Evolutionary conservation across 1,140 invertebrate genomes (phyloP).

Genomic region (Drosophila fuyamai): DNA sequence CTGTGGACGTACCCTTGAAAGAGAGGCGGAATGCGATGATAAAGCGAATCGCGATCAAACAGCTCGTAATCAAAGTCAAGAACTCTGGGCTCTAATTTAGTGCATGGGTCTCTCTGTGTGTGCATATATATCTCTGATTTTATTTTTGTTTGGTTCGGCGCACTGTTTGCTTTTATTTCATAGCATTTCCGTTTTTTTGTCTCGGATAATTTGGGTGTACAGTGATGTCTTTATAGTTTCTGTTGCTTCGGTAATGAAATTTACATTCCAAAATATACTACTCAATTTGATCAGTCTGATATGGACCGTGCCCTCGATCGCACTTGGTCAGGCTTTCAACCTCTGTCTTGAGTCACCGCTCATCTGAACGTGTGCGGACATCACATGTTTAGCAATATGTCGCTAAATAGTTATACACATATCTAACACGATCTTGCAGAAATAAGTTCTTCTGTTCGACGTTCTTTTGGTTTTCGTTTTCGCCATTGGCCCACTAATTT

Average conservation of each 20-base stretch:
- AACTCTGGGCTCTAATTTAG: slow-evolving; percentile 65
- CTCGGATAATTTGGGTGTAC: slow-evolving; percentile 44
- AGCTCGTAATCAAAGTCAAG: slow-evolving; percentile 74
- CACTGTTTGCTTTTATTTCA: slow-evolving; percentile 54
- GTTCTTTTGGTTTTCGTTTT: slow-evolving; percentile 47
- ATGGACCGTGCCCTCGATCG: slow-evolving; percentile 19
- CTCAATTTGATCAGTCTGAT: slow-evolving; percentile 1
- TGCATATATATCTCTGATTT: slow-evolving; percentile 21
- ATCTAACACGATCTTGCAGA: slow-evolving; percentile 36
- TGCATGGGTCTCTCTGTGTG: slow-evolving; percentile 32
- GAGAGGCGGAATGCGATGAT: slow-evolving; percentile 54
- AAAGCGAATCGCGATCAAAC: slow-evolving; percentile 42
- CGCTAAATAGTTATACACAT: slow-evolving; percentile 74
- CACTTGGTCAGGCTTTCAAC: slow-evolving; percentile 15
- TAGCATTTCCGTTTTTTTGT: slow-evolving; percentile 67
- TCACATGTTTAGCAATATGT: slow-evolving; percentile 82
- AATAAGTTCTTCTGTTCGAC: slow-evolving; percentile 42
- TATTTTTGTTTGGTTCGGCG: slow-evolving; percentile 30
- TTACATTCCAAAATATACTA: background rate
- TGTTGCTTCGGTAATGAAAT: slow-evolving; percentile 5
- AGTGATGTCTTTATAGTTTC: background rate
- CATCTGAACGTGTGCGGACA: slow-evolving; percentile 36
- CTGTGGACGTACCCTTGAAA: slow-evolving; percentile 27
- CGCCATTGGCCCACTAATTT: slow-evolving; percentile 73
- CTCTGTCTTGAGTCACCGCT: slow-evolving; percentile 27